Percentiles rank a stretch among this genome's conserved stretches.
Conservation (phyloP, 2,797 vertebrate species). For the Tolypeutes matacus region DNA sequence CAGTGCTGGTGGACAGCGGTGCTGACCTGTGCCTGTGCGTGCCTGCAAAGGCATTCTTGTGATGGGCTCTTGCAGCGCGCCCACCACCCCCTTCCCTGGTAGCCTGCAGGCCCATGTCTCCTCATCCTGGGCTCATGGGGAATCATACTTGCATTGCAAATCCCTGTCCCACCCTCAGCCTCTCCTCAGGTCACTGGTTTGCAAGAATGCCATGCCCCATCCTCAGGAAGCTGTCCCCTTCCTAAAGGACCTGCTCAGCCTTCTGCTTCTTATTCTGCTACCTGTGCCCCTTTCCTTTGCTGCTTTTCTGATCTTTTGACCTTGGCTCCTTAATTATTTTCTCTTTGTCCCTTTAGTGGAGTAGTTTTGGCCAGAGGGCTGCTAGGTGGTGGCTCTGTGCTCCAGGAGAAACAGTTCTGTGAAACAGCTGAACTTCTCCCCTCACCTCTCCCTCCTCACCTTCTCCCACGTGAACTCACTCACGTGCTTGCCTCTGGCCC, state of each 20-base stretch:
- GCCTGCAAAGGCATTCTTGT: rapidly evolving
- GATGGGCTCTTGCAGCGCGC: background rate
- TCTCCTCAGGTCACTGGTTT: background rate
- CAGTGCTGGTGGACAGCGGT: background rate
- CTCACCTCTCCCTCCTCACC: background rate
- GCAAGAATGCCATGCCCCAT: background rate
- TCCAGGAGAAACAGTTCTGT: background rate
- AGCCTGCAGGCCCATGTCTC: background rate
- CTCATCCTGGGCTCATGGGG: background rate
- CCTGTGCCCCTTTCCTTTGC: constrained; percentile 11
- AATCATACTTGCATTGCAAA: rapidly evolving
- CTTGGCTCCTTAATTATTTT: constrained; percentile 61
- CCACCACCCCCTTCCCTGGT: rapidly evolving
- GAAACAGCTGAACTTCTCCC: background rate
- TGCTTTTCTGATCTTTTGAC: constrained; percentile 53
- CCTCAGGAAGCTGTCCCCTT: background rate
- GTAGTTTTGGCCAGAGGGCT: background rate
- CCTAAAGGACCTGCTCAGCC: background rate
- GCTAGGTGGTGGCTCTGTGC: background rate
- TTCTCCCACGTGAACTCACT: background rate
- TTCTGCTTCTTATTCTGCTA: constrained; percentile 73
- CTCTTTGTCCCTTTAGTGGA: constrained; percentile 31
- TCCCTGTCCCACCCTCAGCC: background rate
- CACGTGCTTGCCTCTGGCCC: constrained; percentile 18
- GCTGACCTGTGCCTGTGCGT: rapidly evolving